phyloP scores from a whole-genome alignment of 2,797 vertebrate species.

The Pseudochromis fuscus region DNA sequence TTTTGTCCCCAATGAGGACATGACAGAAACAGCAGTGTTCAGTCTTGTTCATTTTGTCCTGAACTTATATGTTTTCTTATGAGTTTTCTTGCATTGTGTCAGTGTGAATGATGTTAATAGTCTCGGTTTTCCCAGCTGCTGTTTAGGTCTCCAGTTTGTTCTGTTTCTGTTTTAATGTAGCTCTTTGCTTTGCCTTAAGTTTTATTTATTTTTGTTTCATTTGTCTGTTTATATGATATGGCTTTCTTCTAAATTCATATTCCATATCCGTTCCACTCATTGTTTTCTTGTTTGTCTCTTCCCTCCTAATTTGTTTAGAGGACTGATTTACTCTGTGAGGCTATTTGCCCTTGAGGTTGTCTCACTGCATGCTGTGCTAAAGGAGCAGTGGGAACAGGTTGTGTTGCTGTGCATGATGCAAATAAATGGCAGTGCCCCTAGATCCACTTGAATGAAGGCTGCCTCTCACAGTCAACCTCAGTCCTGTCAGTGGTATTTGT shows the following conservation, averaged over 20 bases:
- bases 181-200: neutral
- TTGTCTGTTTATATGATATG: constrained; percentile 23
- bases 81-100: neutral
- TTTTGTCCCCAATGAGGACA: neutral
- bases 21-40: neutral
- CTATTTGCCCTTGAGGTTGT: neutral
- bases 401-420: neutral
- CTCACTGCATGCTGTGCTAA: neutral
- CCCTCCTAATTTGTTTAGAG: neutral
- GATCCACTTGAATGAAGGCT: neutral
- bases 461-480: neutral
- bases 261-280: neutral
- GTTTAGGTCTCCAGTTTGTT: neutral
- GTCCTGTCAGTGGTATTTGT: neutral
- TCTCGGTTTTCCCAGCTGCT: neutral
- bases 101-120: neutral
- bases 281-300: constrained; percentile 6
- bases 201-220: neutral
- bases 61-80: no score
- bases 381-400: neutral
- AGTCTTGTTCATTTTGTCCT: no score
- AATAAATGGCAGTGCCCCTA: neutral
- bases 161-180: neutral
- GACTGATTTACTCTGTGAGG: neutral
- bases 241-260: constrained; percentile 1